Evolutionary conservation across 2,888 invertebrate genomes (phyloP), one percentile per base, ranked within the genome.

Genomic region (Oxyscelio sp.): DNA sequence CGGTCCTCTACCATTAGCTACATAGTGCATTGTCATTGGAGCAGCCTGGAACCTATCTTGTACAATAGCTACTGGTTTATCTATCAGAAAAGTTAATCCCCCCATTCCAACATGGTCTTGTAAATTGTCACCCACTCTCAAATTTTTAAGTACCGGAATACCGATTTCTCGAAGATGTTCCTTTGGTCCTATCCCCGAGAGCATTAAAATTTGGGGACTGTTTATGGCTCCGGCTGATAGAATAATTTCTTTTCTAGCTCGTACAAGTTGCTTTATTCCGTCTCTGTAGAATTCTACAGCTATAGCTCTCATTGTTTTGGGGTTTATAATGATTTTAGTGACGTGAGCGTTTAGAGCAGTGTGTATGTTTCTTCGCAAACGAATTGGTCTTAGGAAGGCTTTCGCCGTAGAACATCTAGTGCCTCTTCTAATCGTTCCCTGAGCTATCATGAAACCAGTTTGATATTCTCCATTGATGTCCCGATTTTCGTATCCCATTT

Each of bases 221-320:
- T 99, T 99, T 27, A 99, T 97, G 0, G 99, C 96, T 0, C 99
- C 99, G 0, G 98, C 98, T 11, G 98, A 97, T 43, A 99, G 92
- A 58, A 99, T 97, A 0, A 99, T 96, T 94, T 98, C 98, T 89
- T 97, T 97, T 66, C 96, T 95, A 0, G 98, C 98, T 79, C 96
- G 95, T 0, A 97, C 96, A 0, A 96, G 95, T 90, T 96, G 96
- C 74, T 96, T 96, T 38, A 95, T 95, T 2, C 97, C 98, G 87
- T 97, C 95, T 86, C 97, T 96, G 0, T 97, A 94, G 90, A 97
- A 98, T 92, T 98, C 97, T 0, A 98, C 97, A 0, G 97, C 97
- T 73, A 96, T 96, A 0, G 97, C 98, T 89, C 96, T 95, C 96
- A 96, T 97, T 2, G 96, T 97, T 17, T 95, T 92, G 0, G 97